phyloP scores from a whole-genome alignment of 2,888 invertebrate species.

The Thymelicus acteon region DNA sequence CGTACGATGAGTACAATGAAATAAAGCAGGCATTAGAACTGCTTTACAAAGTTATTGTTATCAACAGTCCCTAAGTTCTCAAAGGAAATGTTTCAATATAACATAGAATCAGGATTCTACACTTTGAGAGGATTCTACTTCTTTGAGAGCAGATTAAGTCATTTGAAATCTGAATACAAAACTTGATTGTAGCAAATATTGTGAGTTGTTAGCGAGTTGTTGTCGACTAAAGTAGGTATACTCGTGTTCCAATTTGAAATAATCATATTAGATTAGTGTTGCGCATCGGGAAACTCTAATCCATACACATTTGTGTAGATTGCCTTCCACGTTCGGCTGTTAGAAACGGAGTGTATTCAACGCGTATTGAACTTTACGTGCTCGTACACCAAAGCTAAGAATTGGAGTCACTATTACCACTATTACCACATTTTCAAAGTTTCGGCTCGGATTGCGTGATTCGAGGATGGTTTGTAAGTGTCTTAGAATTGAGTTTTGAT shows the following conservation, averaged over 20 bases:
- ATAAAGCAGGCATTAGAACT: too few species aligned
- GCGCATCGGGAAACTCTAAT: conserved; percentile 36
- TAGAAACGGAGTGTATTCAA: conserved; percentile 41
- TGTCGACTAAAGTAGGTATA: conserved; percentile 7
- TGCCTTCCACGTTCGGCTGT: conserved; percentile 29
- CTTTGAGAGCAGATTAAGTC: too few species aligned
- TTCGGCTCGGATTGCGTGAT: conserved; percentile 62
- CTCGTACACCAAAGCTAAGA: conserved; percentile 41
- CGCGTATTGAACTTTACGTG: conserved; percentile 43
- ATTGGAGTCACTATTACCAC: conserved; percentile 47
- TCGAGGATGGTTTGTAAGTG: conserved; percentile 68
- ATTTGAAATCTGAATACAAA: background rate
- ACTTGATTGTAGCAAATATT: background rate
- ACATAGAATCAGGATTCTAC: too few species aligned
- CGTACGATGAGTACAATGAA: too few species aligned
- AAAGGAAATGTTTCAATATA: too few species aligned
- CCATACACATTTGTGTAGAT: conserved; percentile 37
- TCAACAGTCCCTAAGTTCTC: too few species aligned
- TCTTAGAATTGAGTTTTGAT: conserved; percentile 76
- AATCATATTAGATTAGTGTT: conserved; percentile 33
- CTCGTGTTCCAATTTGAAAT: conserved; percentile 20
- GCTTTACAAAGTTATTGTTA: too few species aligned
- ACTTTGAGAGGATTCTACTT: too few species aligned
- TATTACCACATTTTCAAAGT: conserved; percentile 55
- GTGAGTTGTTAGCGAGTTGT: conserved; percentile 8